A percentile compares a stretch with the other conserved stretches of the same genome.
Evolutionary conservation across 2,113 vertebrate species (phyloP).

Genomic region (Heloderma charlesbogerti): DNA sequence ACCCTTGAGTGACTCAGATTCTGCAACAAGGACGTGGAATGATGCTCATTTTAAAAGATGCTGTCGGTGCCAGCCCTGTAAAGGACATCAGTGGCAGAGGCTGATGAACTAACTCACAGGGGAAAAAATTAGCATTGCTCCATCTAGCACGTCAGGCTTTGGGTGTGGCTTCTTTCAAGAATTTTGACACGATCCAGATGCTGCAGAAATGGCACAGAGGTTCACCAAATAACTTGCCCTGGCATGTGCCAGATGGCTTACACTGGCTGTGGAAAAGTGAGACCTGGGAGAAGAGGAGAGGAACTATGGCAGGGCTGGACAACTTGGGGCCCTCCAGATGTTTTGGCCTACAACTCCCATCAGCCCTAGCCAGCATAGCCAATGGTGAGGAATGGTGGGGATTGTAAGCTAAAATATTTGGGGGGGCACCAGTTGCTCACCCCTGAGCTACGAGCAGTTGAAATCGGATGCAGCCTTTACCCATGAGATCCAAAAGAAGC

Average conservation of each 20-base stretch:
- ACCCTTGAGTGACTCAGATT: background rate
- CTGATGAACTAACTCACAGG: background rate
- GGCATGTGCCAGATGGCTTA: no score
- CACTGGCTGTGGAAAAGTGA: no score
- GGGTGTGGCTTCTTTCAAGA: background rate
- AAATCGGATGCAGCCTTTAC: no score
- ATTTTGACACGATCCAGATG: background rate
- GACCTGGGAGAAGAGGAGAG: no score
- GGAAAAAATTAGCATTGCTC: background rate
- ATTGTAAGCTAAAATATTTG: background rate
- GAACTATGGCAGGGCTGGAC: background rate
- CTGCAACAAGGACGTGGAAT: rapidly evolving
- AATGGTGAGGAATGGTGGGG: background rate
- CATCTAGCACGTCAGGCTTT: background rate
- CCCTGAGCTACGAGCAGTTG: no score
- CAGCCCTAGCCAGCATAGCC: background rate
- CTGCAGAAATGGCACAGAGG: no score
- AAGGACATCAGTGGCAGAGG: background rate
- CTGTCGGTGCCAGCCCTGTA: background rate
- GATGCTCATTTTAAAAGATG: rapidly evolving
- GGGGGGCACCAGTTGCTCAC: background rate
- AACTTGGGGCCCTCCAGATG: background rate
- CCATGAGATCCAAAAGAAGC: no score
- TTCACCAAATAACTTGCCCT: no score
- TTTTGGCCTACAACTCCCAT: background rate